Evolutionary conservation across 2,797 vertebrate species (phyloP).

Genomic region (Toxotes lorentzi): DNA sequence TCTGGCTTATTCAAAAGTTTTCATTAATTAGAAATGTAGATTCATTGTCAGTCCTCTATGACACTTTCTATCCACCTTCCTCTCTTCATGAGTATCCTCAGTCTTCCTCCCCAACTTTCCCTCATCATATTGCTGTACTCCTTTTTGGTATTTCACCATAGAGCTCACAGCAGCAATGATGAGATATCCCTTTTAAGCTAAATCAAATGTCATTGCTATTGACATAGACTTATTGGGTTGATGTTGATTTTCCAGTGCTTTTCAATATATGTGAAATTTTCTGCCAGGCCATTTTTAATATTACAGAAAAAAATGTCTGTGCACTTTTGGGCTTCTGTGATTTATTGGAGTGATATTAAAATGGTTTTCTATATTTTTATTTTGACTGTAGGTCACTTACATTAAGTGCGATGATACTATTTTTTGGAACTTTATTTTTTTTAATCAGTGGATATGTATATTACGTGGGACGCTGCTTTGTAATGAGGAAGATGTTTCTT

Average conservation of each 20-base stretch:
- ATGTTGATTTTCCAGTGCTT: constrained; percentile 81
- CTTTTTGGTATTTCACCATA: constrained; percentile 49
- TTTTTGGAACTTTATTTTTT: constrained; percentile 22
- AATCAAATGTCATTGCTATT: constrained; percentile 86
- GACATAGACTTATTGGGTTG: constrained; percentile 84
- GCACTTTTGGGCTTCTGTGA: constrained; percentile 66
- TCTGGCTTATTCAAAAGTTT: background rate
- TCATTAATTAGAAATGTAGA: background rate
- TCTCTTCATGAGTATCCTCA: constrained; percentile 22
- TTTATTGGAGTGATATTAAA: constrained; percentile 81
- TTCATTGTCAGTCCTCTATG: constrained; percentile 17
- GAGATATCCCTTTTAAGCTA: constrained; percentile 81
- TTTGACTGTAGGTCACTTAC: constrained; percentile 48
- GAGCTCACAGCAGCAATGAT: constrained; percentile 67
- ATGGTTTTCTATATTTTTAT: constrained; percentile 68
- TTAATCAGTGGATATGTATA: constrained; percentile 9
- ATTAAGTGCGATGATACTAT: constrained; percentile 33
- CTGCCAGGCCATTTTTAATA: constrained; percentile 79
- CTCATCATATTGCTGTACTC: constrained; percentile 43
- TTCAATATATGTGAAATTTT: constrained; percentile 80
- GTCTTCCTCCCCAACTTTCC: constrained; percentile 2
- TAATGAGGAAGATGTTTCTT: constrained; percentile 9
- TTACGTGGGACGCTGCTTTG: constrained; percentile 1
- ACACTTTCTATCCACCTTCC: constrained; percentile 21
- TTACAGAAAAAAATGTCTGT: constrained; percentile 70